Conservation (phyloP, 2,797 vertebrate genomes). For the Philypnodon macrostomus region DNA sequence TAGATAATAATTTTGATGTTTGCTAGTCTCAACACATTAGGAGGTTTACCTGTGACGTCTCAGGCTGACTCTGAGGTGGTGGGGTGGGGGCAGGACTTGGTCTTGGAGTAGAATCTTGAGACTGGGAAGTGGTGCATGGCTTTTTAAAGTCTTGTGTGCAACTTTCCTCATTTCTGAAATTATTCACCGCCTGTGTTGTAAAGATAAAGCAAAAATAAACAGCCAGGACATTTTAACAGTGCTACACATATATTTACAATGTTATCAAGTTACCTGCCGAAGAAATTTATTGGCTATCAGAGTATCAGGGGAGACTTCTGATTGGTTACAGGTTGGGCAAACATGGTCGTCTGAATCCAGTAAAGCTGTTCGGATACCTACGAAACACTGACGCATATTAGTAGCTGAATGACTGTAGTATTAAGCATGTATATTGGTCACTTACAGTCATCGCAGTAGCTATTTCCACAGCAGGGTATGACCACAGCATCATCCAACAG, state of each 20-base stretch:
- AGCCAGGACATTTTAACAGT: not conserved
- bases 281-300: slow-evolving; percentile 96
- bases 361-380: slow-evolving; percentile 90
- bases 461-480: slow-evolving; percentile 97
- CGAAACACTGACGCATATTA: not conserved
- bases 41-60: slow-evolving; percentile 71
- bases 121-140: slow-evolving; percentile 7
- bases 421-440: slow-evolving; percentile 11
- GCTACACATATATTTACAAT: not conserved
- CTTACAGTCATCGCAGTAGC: slow-evolving; percentile 99
- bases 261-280: slow-evolving; percentile 81
- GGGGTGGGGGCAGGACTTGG: slow-evolving; percentile 59
- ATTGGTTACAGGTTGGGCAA: slow-evolving; percentile 90
- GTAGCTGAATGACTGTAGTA: not conserved
- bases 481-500: slow-evolving; percentile 93
- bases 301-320: slow-evolving; percentile 91
- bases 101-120: slow-evolving; percentile 49
- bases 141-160: slow-evolving; percentile 78
- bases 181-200: slow-evolving; percentile 87
- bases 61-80: slow-evolving; percentile 70
- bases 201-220: slow-evolving; percentile 1
- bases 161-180: slow-evolving; percentile 90
- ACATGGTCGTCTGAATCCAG: slow-evolving; percentile 93
- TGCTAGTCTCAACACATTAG: slow-evolving; percentile 18
- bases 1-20: no score